Evolutionary conservation across 2,113 vertebrate species (phyloP).

Genomic region (Lepus americanus): DNA sequence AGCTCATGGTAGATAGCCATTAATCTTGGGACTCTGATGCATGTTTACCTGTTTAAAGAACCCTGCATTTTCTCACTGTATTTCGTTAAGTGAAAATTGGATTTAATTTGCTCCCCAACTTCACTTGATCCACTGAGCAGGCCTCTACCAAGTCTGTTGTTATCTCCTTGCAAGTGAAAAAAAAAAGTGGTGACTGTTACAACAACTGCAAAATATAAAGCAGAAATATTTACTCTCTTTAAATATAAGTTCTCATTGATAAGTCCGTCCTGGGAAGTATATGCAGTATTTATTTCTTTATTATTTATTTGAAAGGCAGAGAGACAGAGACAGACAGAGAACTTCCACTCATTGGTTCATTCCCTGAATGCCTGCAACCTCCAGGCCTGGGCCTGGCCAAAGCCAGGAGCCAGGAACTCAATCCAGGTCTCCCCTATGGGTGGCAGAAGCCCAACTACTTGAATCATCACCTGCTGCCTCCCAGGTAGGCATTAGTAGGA

Average conservation of each 20-base stretch:
- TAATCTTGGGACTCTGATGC: neutral
- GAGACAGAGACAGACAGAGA: too few species aligned
- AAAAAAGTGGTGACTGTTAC: neutral
- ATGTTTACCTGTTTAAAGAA: neutral
- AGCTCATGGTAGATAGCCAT: neutral
- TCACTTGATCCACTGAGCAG: neutral
- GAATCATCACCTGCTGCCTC: too few species aligned
- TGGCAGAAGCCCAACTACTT: too few species aligned
- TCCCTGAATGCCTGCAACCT: too few species aligned
- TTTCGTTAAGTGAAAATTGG: neutral
- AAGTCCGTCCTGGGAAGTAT: too few species aligned
- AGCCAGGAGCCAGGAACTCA: too few species aligned
- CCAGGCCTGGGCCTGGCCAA: too few species aligned
- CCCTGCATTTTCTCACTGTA: neutral
- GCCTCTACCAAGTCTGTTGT: neutral
- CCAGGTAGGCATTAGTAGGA: too few species aligned
- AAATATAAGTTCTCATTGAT: neutral
- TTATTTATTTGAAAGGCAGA: too few species aligned
- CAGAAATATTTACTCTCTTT: neutral
- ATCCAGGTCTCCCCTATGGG: too few species aligned
- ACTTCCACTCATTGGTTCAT: too few species aligned
- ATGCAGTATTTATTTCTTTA: too few species aligned
- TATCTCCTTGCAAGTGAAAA: conserved; percentile 33
- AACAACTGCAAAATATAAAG: neutral
- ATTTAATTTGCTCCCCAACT: neutral